Base-by-base conservation (phyloP, 2,888 invertebrate genomes). In the Rhogogaster chlorosoma region DNA sequence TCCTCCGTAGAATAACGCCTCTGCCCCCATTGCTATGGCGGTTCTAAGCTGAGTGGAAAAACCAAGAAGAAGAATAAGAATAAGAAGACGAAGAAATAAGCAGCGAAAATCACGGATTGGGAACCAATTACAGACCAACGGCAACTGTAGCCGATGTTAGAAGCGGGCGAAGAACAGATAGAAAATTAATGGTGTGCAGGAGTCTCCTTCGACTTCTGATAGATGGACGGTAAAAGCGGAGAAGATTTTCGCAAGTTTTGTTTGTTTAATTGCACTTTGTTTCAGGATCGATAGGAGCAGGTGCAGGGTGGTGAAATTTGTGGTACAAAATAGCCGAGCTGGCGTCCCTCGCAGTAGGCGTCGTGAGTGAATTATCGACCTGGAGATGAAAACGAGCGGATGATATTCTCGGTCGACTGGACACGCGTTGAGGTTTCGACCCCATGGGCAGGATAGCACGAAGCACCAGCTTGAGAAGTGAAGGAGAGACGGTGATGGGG, bases 341-440 rank as follows among this genome's bases (percentile, higher is more conserved):
- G 15, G 26, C 49, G 15, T 29, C n/a, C 9, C 18, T 26, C 61
- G 61, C 26, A 26, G 22, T 61, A 26, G 22, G 61, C 32, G 38
- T 57, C 61, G 36, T 26, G 45, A 57, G 57, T 36, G 78, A 78
- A 78, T 78, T 78, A 78, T 78, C 78, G 78, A 78, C 57, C 78
- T 78, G 61, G 36, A 57, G 78, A 57, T 57, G 78, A 45, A 78
- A 78, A 78, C 78, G 78, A 78, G 57, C 78, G 57, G 61, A 78
- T 78, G 78, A 78, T 73, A 73, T 78, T 78, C 78, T 78, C 38
- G 78, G 78, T 78, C 57, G 78, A 78, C 61, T 61, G 78, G 38
- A 29, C 38, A 38, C 71, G 71, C 71, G 71, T 22, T 2, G 18
- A 12, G 2, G n/a, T 73, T 36, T 2, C 38, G 42, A n/a, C 71